Conservation (phyloP, 2,797 vertebrate genomes). For the Hozukius guyotensis region DNA sequence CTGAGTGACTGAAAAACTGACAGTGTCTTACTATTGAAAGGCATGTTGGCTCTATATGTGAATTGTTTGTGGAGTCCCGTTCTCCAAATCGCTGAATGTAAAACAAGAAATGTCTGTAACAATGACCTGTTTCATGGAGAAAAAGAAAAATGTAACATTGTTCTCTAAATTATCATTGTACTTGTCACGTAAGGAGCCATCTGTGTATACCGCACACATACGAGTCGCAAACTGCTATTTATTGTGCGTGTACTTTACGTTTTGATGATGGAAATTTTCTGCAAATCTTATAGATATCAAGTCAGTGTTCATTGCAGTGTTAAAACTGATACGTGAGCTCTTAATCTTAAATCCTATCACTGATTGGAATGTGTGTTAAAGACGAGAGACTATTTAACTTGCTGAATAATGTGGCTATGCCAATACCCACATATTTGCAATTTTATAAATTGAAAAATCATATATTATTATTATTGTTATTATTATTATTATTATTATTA, state of each 20-base stretch:
- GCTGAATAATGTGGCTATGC: constrained; percentile 65
- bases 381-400: constrained; percentile 43
- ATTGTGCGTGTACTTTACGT: constrained; percentile 67
- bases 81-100: constrained; percentile 80
- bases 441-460: constrained; percentile 71
- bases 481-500: constrained; percentile 49
- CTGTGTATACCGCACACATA: constrained; percentile 74
- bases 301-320: constrained; percentile 79
- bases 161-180: constrained; percentile 67
- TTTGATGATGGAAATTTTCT: constrained; percentile 54
- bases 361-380: constrained; percentile 63
- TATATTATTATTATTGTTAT: constrained; percentile 43
- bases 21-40: constrained; percentile 41
- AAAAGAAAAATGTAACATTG: constrained; percentile 56
- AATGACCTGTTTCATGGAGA: constrained; percentile 59
- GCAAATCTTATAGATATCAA: constrained; percentile 57
- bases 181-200: constrained; percentile 68
- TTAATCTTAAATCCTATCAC: constrained; percentile 50
- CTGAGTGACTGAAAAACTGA: constrained; percentile 45
- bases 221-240: constrained; percentile 69
- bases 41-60: constrained; percentile 52
- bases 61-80: constrained; percentile 58
- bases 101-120: constrained; percentile 80
- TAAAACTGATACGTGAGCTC: constrained; percentile 59
- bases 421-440: constrained; percentile 69